Evolutionary conservation across 2,797 vertebrate genomes (phyloP).

Genomic region (Hemitrygon akajei): DNA sequence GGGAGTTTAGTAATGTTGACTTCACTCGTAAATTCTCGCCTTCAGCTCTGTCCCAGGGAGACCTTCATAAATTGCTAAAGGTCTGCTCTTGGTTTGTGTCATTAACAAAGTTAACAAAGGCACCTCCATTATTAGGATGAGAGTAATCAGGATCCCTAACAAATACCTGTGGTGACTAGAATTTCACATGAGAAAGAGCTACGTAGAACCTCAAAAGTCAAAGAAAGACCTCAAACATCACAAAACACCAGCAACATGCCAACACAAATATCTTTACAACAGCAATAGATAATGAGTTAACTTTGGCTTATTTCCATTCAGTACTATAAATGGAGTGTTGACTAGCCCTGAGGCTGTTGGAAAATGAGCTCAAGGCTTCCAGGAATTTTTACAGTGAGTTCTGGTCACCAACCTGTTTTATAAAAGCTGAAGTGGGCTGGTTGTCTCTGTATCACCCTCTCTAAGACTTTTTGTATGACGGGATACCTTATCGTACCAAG

Average conservation of each 20-base stretch:
- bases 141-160: background rate
- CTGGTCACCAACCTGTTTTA: background rate
- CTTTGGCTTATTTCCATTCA: background rate
- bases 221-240: background rate
- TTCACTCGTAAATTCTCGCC: background rate
- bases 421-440: background rate
- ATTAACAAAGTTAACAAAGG: background rate
- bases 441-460: no score
- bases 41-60: background rate
- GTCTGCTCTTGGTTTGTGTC: background rate
- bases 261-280: background rate
- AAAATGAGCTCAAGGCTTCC: background rate
- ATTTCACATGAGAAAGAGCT: background rate
- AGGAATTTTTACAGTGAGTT: background rate
- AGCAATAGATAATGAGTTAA: background rate
- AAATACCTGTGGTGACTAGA: background rate
- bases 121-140: background rate
- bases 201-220: background rate
- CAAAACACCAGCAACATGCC: background rate
- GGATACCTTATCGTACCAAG: background rate
- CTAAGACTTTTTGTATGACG: no score
- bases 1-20: no score
- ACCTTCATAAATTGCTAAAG: background rate
- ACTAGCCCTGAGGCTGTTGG: background rate
- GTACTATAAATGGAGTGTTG: no score